Conservation (phyloP, 2,797 vertebrate species). For the Huso huso region DNA sequence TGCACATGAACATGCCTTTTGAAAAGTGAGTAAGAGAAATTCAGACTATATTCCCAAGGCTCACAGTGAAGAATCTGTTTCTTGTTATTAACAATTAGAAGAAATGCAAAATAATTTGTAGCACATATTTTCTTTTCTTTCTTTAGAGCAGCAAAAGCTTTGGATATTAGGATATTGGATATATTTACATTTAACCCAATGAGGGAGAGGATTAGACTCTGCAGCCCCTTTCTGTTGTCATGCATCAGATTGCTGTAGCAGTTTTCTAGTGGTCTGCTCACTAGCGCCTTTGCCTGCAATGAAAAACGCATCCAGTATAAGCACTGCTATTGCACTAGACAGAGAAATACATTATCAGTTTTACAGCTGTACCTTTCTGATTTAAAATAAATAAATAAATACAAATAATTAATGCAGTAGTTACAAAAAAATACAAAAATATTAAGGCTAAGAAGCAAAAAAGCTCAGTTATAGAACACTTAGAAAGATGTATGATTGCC, state of each 20-base stretch:
- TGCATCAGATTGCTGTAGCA: slow-evolving; percentile 79
- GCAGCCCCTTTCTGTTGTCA: slow-evolving; percentile 65
- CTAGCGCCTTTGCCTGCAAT: slow-evolving; percentile 64
- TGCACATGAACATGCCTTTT: too few relatives aligned
- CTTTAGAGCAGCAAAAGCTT: not conserved
- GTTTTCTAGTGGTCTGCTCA: slow-evolving; percentile 75
- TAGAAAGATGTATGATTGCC: not conserved
- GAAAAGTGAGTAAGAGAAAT: too few relatives aligned
- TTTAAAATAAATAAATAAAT: too few relatives aligned
- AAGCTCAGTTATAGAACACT: not conserved
- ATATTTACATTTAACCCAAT: slow-evolving; percentile 72
- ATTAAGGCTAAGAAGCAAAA: not conserved
- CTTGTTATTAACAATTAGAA: too few relatives aligned
- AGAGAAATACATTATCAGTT: too few relatives aligned
- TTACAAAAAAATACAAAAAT: not conserved
- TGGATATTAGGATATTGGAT: not conserved
- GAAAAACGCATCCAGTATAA: not conserved
- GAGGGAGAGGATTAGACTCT: slow-evolving; percentile 77
- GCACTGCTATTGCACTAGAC: too few relatives aligned
- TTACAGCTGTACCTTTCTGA: too few relatives aligned
- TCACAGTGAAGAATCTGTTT: too few relatives aligned
- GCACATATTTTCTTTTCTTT: not conserved
- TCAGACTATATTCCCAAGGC: too few relatives aligned
- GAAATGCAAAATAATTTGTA: not conserved
- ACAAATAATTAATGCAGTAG: not conserved